Percentiles rank a stretch among this genome's conserved stretches.
phyloP scores from a whole-genome alignment of 2,113 vertebrate genomes.

The Gnathonemus longibarbis region DNA sequence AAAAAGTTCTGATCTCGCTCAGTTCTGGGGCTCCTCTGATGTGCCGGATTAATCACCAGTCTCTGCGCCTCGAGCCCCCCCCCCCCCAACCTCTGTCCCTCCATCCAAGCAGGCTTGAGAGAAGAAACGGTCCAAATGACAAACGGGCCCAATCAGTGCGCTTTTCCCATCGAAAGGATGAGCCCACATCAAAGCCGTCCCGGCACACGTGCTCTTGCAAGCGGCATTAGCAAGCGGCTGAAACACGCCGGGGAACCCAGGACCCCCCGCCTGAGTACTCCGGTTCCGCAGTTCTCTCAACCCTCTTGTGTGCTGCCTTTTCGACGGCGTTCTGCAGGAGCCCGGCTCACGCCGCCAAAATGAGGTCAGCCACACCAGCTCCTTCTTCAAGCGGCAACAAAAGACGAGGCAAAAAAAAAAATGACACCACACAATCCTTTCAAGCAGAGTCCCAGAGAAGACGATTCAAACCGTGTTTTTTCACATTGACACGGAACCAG shows the following conservation, averaged over 20 bases:
- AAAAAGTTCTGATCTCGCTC: background rate
- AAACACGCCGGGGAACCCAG: background rate
- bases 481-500: conserved; percentile 1
- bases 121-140: conserved; percentile 2
- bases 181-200: conserved; percentile 25
- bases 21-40: background rate
- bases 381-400: background rate
- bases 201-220: background rate
- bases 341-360: background rate
- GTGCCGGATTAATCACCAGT: conserved; percentile 9
- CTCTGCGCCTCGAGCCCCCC: background rate
- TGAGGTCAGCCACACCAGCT: conserved; percentile 1
- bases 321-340: background rate
- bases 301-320: background rate
- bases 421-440: background rate
- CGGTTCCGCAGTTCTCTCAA: too few relatives aligned
- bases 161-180: conserved; percentile 22
- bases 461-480: background rate
- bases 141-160: conserved; percentile 1
- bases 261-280: too few relatives aligned
- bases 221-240: background rate
- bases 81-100: background rate
- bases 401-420: background rate
- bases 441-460: background rate
- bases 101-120: conserved; percentile 6